phyloP scores from a whole-genome alignment of 2,113 vertebrate species.

The Eurystomus gularis region DNA sequence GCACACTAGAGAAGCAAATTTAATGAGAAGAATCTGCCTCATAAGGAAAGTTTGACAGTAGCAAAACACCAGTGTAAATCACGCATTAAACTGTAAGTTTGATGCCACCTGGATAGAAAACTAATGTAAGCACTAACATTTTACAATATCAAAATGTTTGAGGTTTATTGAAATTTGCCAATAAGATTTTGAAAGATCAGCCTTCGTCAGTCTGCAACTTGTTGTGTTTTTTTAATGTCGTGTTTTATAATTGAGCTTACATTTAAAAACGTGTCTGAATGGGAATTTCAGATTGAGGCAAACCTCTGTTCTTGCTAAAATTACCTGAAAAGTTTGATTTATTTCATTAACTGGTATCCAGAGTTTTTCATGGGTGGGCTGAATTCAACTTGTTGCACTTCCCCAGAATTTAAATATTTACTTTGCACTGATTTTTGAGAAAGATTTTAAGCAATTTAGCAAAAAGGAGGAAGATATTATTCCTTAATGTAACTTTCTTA shows the following conservation, averaged over 20 bases:
- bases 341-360: not conserved
- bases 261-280: not conserved
- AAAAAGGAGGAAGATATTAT: not conserved
- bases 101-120: not conserved
- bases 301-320: not conserved
- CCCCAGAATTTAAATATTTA: not conserved
- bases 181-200: not conserved
- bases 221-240: not conserved
- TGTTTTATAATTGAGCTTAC: not conserved
- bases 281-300: not conserved
- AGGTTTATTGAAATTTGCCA: not conserved
- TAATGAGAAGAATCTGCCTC: not conserved
- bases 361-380: not conserved
- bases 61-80: not conserved
- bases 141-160: not conserved
- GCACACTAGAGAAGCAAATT: not conserved
- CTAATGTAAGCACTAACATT: not conserved
- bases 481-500: not conserved
- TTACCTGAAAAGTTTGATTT: not conserved
- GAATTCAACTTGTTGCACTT: not conserved
- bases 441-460: not conserved
- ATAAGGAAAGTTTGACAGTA: not conserved
- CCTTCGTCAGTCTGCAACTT: not conserved
- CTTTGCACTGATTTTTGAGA: not conserved
- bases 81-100: not conserved